Evolutionary conservation across 35 echinoderm and acorn worm species (phyloP).

Genomic region (Heliocidaris erythrogramma): DNA sequence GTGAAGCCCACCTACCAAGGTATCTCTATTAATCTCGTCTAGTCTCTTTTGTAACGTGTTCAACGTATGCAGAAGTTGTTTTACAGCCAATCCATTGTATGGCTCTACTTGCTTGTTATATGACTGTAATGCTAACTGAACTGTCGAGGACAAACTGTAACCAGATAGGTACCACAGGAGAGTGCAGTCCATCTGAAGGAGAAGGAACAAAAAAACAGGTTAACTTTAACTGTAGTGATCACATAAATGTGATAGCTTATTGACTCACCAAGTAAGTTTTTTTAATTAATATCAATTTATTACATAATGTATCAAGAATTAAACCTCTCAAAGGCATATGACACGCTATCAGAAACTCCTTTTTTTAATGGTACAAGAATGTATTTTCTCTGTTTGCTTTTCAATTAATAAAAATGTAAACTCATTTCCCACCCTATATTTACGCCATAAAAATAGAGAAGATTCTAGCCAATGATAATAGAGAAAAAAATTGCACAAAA

Average conservation of each 20-base stretch:
- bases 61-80: constrained; percentile 48
- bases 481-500: not conserved
- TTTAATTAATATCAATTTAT: not conserved
- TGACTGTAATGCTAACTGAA: constrained; percentile 60
- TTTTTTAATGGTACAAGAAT: not conserved
- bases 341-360: too few relatives aligned
- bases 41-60: constrained; percentile 50
- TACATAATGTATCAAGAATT: not conserved
- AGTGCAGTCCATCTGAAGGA: constrained; percentile 92
- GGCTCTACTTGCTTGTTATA: constrained; percentile 31
- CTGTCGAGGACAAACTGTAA: constrained; percentile 75
- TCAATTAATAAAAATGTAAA: not conserved
- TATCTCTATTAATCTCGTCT: constrained; percentile 21
- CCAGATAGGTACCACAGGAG: constrained; percentile 91
- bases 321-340: not conserved
- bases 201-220: not conserved
- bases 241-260: not conserved
- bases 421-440: too few relatives aligned
- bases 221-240: not conserved
- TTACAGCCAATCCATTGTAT: not conserved
- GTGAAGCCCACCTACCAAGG: not conserved
- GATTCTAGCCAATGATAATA: too few relatives aligned
- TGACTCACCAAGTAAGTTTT: not conserved
- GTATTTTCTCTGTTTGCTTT: not conserved
- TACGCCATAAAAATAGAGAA: too few relatives aligned